Percentiles rank a stretch among this genome's conserved stretches.
Evolutionary conservation across 1,140 invertebrate genomes (phyloP).

Genomic region (Psix sp.): DNA sequence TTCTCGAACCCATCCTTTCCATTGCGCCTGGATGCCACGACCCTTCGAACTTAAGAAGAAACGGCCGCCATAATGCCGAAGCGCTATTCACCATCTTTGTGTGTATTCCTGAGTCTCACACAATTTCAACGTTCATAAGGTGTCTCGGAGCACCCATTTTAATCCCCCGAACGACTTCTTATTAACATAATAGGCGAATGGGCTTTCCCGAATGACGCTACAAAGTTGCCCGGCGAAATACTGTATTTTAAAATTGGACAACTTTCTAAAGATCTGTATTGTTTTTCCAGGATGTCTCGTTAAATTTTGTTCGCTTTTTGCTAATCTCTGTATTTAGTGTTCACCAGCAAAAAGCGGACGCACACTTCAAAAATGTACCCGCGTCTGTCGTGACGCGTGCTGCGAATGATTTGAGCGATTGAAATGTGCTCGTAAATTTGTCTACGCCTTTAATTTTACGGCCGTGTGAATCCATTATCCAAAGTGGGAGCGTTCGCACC

Average conservation of each 20-base stretch:
- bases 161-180: slow-evolving; percentile 68
- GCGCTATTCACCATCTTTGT: slow-evolving; percentile 69
- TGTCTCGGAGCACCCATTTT: slow-evolving; percentile 66
- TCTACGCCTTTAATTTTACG: slow-evolving; percentile 75
- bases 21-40: slow-evolving; percentile 66
- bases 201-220: slow-evolving; percentile 42
- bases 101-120: slow-evolving; percentile 52
- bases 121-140: slow-evolving; percentile 76
- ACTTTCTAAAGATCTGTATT: slow-evolving; percentile 10
- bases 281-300: no score
- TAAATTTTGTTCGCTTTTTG: no score
- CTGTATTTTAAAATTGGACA: slow-evolving; percentile 4
- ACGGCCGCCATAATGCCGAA: slow-evolving; percentile 74
- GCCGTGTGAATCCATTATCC: slow-evolving; percentile 73
- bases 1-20: slow-evolving; percentile 71
- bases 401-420: slow-evolving; percentile 51
- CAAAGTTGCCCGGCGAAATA: slow-evolving; percentile 19
- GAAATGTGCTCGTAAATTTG: slow-evolving; percentile 73
- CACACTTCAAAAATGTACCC: no score
- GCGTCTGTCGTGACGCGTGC: slow-evolving; percentile 40
- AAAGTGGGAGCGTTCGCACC: slow-evolving; percentile 72
- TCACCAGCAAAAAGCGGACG: no score
- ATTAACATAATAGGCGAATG: slow-evolving; percentile 66
- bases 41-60: slow-evolving; percentile 72
- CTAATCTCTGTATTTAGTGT: no score